Base-by-base conservation (phyloP, 2,888 invertebrate genomes). In the Acrocyrtus sp. region DNA sequence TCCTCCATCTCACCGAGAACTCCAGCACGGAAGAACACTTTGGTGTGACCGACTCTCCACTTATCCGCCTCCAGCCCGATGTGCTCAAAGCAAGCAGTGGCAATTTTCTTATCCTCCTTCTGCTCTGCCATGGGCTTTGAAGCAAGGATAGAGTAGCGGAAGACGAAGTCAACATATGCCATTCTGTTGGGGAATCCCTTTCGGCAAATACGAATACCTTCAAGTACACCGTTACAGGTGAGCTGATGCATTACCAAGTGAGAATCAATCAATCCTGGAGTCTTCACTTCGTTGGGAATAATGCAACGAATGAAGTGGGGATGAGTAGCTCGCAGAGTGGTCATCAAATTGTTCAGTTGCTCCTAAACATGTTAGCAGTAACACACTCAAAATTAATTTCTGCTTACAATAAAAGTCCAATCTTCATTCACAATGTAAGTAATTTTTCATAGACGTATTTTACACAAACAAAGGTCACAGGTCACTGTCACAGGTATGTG, bases 171-270 rank as follows among this genome's bases (percentile, higher is more conserved):
- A 82, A 97, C 95, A 89, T 98, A 98, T 83, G 96, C 91, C 95
- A 99, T 96, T 88, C 99, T 94, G 94, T 98, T 99, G 90, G 99
- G 99, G 94, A 99, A 99, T 86, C 99, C 99, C 91, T 95, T 95
- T 88, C 98, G 93, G 88, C 99, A 99, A 89, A 99, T 99, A 94
- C 99, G 96, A 90, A 99, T 99, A 89, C 99, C 99, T 92, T 99
- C 99, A 90, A 99, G 94, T 88, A 99, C 99, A 95, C 99, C 99
- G 92, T 99, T 99, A 92, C 99, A 99, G 83, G 98, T 98, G 86
- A 99, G 90, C 90, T 99, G 99, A 88, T 99, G 98, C 94, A 99
- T 95, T 78, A 99, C 98, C 88, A 99, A 90, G 85, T 94, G 94
- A 81, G 98, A 96, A 87, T 99, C 99, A 85, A 99, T 96, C 82